Evolutionary conservation across 2,113 vertebrate species (phyloP), one percentile per base, ranked within the genome.

Genomic region (Petaurus breviceps): DNA sequence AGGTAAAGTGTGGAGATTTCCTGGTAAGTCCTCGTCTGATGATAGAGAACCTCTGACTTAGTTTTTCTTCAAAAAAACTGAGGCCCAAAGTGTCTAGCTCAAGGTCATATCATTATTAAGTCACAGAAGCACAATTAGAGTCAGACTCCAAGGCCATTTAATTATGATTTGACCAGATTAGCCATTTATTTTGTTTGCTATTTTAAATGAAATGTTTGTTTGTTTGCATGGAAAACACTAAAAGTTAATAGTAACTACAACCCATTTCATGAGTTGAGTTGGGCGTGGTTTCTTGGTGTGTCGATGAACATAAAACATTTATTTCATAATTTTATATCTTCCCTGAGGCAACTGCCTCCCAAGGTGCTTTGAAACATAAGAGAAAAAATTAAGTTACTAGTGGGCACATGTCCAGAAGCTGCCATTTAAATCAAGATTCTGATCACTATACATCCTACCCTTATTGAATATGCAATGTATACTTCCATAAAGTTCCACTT

Each of bases 341-440:
- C 91, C 92, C 61, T 52, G 51, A 91, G 97, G 97, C 91, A 96
- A 4, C 3, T 95, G 47, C 94, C 57, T 95, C 54, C 91, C 54
- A 95, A 53, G 37, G 91, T 96, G n/a, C 43, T 97, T 97, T 96
- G 96, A 97, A 97, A 96, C 92, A 55, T 54, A 89, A 93, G 84
- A 93, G 37, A 1, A 94, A 91, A 91, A 93, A 90, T 49, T 51
- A 96, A 94, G 94, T 94, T 55, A 97, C 43, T 68, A 90, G 0
- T 55, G 77, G 93, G 95, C 94, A 94, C 22, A 52, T 91, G 49
- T 97, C 90, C 90, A 96, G 31, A 51, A 55, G n/a, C 43, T 52
- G 57, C 46, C 19, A 89, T 90, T 57, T 55, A 92, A 54, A 31
- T 91, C 95, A 52, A 54, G 90, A 6, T 94, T 94, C 50, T 52